Conservation (phyloP, 2,888 invertebrate species). For the Nephrotoma flavescens region DNA sequence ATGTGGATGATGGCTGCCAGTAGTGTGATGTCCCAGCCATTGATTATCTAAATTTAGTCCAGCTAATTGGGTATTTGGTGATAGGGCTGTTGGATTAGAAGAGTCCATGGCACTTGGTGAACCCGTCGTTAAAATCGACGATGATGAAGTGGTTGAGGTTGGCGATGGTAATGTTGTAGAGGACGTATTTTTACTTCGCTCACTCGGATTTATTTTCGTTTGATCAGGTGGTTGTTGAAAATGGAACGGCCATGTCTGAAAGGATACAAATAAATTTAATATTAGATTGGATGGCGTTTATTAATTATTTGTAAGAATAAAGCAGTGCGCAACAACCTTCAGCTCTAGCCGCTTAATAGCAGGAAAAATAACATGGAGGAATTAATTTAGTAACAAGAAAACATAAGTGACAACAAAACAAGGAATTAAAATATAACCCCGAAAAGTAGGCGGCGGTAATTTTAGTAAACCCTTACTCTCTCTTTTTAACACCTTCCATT, state of each 20-base stretch:
- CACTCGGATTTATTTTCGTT: not conserved
- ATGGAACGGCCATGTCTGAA: constrained; percentile 71
- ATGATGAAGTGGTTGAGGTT: not conserved
- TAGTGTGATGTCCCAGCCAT: not conserved
- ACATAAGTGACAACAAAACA: too few species aligned
- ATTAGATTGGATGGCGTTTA: too few species aligned
- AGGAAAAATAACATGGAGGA: too few species aligned
- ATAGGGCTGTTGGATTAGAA: not conserved
- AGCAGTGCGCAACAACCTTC: too few species aligned
- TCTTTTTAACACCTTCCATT: too few species aligned
- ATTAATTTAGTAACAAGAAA: not conserved
- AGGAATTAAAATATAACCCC: too few species aligned
- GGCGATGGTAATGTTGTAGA: not conserved
- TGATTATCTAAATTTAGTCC: not conserved
- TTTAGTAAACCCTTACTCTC: too few species aligned
- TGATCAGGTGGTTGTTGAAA: constrained; percentile 39
- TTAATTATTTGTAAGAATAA: too few species aligned
- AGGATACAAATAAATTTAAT: constrained; percentile 17
- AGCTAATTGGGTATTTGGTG: not conserved
- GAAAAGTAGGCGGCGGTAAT: too few species aligned
- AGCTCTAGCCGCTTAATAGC: too few species aligned
- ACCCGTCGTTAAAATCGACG: not conserved
- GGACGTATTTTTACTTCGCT: not conserved
- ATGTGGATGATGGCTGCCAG: not conserved
- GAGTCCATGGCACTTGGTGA: not conserved